Evolutionary conservation across 2,113 vertebrate genomes (phyloP).

Genomic region (Anarrhichthys ocellatus): DNA sequence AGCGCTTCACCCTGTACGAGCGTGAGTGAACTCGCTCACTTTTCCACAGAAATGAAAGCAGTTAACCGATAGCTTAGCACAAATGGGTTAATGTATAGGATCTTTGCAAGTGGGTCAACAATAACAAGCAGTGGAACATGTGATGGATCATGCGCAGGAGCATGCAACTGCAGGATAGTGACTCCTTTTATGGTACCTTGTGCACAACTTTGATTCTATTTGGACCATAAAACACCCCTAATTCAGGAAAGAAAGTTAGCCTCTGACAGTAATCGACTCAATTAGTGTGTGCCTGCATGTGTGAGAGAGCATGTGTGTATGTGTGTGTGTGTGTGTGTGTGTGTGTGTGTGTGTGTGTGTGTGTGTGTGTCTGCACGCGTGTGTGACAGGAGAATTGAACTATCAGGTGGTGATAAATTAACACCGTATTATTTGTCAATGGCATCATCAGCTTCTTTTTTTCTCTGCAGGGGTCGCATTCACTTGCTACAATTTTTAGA

Average conservation of each 20-base stretch:
- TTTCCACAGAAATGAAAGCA: conserved; percentile 41
- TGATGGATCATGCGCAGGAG: conserved; percentile 75
- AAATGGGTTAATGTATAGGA: conserved; percentile 53
- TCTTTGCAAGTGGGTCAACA: conserved; percentile 67
- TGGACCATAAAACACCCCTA: conserved; percentile 7
- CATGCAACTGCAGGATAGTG: conserved; percentile 56
- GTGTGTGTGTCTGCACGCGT: background rate
- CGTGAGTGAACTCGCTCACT: conserved; percentile 31
- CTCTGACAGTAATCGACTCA: background rate
- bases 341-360: background rate
- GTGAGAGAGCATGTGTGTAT: background rate
- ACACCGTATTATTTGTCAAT: conserved; percentile 32
- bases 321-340: background rate
- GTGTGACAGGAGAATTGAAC: conserved; percentile 17
- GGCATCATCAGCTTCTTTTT: conserved; percentile 26
- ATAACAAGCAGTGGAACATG: conserved; percentile 63
- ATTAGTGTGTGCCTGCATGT: background rate
- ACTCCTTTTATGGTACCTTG: conserved; percentile 18
- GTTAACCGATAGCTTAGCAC: conserved; percentile 51
- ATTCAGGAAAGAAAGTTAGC: conserved; percentile 20
- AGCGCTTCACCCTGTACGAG: conserved; percentile 39
- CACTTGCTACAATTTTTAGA: conserved; percentile 44
- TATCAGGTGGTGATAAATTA: conserved; percentile 25
- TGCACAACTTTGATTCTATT: conserved; percentile 60
- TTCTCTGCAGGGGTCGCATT: conserved; percentile 31